Conservation (phyloP, 2,888 invertebrate species). For the Sarcophaga caerulescens region DNA sequence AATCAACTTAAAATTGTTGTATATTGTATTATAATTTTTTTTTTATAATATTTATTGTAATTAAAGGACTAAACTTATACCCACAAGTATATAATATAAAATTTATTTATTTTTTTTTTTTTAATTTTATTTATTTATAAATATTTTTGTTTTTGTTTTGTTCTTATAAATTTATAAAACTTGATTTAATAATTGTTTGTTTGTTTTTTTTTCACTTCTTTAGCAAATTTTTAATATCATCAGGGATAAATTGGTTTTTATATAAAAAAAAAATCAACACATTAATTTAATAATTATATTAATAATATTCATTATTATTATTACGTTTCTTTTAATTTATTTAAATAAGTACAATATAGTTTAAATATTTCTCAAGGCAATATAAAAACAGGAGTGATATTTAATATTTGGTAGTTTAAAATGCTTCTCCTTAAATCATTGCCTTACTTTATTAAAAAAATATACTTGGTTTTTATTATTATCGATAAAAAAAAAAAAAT, state of each 20-base stretch:
- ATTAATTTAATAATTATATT: not conserved
- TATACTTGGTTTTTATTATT: not conserved
- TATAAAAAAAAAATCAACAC: constrained; percentile 13
- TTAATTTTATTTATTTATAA: not conserved
- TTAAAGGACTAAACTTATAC: constrained; percentile 29
- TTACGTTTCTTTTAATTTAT: not conserved
- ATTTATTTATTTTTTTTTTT: not conserved
- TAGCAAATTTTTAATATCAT: constrained; percentile 9
- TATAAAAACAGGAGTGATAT: constrained; percentile 31
- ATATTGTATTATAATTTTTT: not conserved
- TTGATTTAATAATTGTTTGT: not conserved
- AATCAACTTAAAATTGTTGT: constrained; percentile 12
- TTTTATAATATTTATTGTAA: not conserved
- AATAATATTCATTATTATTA: not conserved
- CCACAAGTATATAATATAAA: constrained; percentile 16
- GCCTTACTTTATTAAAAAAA: no score
- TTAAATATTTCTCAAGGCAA: not conserved
- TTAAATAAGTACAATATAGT: constrained; percentile 48
- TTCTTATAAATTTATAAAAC: not conserved
- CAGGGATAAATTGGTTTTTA: not conserved
- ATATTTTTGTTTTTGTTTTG: not conserved
- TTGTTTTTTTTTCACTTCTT: constrained; percentile 2
- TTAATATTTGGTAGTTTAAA: not conserved
- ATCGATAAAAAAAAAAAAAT: constrained; percentile 20
- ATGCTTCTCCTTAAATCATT: constrained; percentile 19